Base-by-base conservation (phyloP, 2,113 vertebrate genomes). In the Caranx ignobilis region DNA sequence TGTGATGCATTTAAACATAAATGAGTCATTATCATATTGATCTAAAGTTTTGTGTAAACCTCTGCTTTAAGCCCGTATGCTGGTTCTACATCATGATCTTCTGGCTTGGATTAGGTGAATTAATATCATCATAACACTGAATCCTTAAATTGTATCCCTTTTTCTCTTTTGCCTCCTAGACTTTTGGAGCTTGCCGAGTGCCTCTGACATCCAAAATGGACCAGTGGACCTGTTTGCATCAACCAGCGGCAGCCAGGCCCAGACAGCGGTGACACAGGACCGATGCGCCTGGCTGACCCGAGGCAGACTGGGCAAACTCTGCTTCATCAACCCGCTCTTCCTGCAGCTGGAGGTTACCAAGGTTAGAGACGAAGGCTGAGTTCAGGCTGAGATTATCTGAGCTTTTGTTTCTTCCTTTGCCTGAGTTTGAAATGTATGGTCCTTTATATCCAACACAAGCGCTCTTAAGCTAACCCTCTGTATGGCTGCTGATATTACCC, bases 291-390 rank as follows among this genome's bases (percentile, higher is more conserved):
- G 87, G 55, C 86, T 91, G 79, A 81, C 75, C 21, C 83, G 67
- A 0, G 75, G 82, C 60, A 77, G 78, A 19, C 92, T 87, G 16
- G 93, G 93, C 0, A 96, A 96, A 52, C 84, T 95, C n/a, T 96
- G 95, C 90, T 97, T 97, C 85, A 95, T 96, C 78, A 96, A 96
- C 82, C 95, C 96, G 0, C 93, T 96, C n/a, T 96, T 96, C 86
- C 93, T 96, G 0, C 95, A 95, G 67, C 87, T 94, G 69, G 93
- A 94, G 80, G 71, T 91, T 10, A 50, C 47, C 72, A 86, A 88
- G 87, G 92, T 94, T 2, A 80, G 87, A 45, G 1, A 4, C 0
- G 12, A 26, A 32, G 5, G 8, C 6, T 26, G 12, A 26, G 26
- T 26, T 26, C 26, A 26, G 26, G 26, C 26, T 35, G 2, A 13